These are phyloP conservation scores for Salvator merianae DNA, from an alignment of 2,113 vertebrate species.

Conservation along the genomic window DNA sequence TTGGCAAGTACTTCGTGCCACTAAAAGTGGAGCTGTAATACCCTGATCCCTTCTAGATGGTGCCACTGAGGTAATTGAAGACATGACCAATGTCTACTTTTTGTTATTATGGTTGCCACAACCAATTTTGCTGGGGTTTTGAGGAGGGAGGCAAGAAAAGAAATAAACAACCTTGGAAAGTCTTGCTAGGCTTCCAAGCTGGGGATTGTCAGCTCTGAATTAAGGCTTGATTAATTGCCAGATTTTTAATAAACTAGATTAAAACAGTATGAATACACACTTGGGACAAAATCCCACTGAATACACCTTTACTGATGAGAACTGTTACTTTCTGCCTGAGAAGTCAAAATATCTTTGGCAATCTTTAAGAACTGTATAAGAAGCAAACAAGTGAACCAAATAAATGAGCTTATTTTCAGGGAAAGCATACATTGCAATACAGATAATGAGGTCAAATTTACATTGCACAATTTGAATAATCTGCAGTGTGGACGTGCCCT, in stretches of 20 bases:
- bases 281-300: neutral
- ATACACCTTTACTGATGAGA: neutral
- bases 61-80: too few relatives aligned
- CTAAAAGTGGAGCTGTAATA: too few relatives aligned
- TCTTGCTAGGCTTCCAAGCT: too few relatives aligned
- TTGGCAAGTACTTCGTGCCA: too few relatives aligned
- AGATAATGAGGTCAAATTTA: neutral
- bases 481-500: neutral
- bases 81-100: too few relatives aligned
- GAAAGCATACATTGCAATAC: neutral
- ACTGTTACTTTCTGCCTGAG: neutral
- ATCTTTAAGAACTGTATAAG: too few relatives aligned
- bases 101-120: too few relatives aligned
- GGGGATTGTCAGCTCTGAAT: too few relatives aligned
- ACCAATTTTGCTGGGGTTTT: too few relatives aligned
- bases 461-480: neutral
- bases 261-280: neutral
- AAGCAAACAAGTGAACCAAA: neutral
- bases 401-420: constrained; percentile 32
- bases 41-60: too few relatives aligned
- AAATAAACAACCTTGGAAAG: too few relatives aligned
- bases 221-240: neutral
- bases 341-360: neutral
- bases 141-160: too few relatives aligned
- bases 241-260: neutral